Base-by-base conservation (phyloP, 2,797 vertebrate genomes). In the Carcharodon carcharias region DNA sequence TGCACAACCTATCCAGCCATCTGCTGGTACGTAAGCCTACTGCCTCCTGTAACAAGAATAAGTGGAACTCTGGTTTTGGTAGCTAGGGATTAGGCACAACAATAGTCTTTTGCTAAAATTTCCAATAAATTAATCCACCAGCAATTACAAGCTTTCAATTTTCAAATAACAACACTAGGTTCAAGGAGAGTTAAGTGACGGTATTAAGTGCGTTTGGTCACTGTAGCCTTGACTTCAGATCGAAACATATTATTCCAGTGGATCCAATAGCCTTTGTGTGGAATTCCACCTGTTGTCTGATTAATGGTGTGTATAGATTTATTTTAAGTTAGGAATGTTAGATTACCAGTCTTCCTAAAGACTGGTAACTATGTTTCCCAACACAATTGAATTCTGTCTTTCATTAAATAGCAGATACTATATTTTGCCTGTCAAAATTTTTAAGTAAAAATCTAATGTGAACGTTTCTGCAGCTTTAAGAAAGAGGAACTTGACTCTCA, bases 1-100 rank as follows among this genome's bases (percentile, higher is more conserved):
- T 18, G 1, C 18, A 21, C 18, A 98, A 98, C 98, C 97, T 98
- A 98, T 98, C 98, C 97, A 97, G 98, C 98, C 98, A 96, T 96
- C 97, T 97, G 94, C 45, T 95, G 94, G 94, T 71, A 97, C 96
- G 97, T 96, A 98, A 98, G 98, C 98, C 97, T 35, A 97, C 96
- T 97, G 97, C 97, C 97, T 98, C 96, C 61, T 97, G 97, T 98
- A 98, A 98, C 98, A 98, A 98, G 98, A 97, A 98, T 98, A 98
- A 97, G 97, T 89, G 50, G 1, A 93, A 87, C 87, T 61, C 63
- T 88, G 56, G 18, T 58, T 35, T 58, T n/a, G 69, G 50, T 69
- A 45, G 80, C 82, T 65, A 40, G 61, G 61, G 85, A 96, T 77
- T 58, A 71, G 7, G 69, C 61, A 69, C 96, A 93, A 73, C 69